Conservation (phyloP, 1,140 invertebrate species). For the Ctenoplectra terminalis region DNA sequence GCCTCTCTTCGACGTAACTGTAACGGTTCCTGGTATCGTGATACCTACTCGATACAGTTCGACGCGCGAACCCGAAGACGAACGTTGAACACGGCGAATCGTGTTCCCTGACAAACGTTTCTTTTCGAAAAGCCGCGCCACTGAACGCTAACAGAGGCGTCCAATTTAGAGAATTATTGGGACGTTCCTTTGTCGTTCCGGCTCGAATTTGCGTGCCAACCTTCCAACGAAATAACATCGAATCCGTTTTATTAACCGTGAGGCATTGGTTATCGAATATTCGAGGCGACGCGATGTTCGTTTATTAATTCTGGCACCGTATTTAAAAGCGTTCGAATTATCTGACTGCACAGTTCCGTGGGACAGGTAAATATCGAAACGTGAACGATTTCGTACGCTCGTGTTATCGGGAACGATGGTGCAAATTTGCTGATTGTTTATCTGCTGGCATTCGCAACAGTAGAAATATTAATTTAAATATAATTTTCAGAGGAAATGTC, state of each 20-base stretch:
- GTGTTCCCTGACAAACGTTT: too few species aligned
- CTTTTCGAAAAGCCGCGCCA: background rate
- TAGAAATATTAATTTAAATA: background rate
- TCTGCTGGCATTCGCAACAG: too few species aligned
- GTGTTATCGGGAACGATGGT: background rate
- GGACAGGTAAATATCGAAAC: background rate
- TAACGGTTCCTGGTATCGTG: constrained; percentile 43
- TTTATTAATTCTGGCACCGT: constrained; percentile 16
- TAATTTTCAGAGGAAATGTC: background rate
- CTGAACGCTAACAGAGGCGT: background rate
- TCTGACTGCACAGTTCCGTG: background rate
- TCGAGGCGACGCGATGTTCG: background rate
- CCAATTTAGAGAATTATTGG: constrained; percentile 15
- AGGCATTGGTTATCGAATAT: background rate
- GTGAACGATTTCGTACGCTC: background rate
- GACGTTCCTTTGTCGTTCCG: background rate
- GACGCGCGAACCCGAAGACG: constrained; percentile 10
- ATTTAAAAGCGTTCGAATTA: constrained; percentile 23
- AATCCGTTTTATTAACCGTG: constrained; percentile 4
- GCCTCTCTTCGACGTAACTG: constrained; percentile 11
- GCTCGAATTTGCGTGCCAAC: background rate
- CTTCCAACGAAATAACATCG: background rate
- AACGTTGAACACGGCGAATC: background rate
- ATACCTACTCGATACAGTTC: background rate
- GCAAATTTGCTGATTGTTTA: background rate